A percentile compares a stretch with the other conserved stretches of the same genome.
Evolutionary conservation across 2,797 vertebrate genomes (phyloP).

Genomic region (Vultur gryphus): DNA sequence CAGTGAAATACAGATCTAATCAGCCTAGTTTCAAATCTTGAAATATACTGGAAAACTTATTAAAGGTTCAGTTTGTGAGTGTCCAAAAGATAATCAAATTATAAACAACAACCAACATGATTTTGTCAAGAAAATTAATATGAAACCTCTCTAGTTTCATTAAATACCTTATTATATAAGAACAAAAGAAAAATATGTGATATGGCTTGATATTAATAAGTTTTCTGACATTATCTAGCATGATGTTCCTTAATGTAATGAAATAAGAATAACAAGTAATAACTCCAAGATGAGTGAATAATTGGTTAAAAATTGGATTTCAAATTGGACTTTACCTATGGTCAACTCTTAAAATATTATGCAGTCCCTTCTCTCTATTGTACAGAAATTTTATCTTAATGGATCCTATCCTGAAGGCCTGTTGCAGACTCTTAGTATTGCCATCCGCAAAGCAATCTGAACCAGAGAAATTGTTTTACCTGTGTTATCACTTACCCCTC

Average conservation of each 20-base stretch:
- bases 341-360: neutral
- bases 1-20: neutral
- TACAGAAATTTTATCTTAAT: neutral
- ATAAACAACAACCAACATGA: neutral
- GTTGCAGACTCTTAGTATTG: neutral
- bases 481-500: neutral
- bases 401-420: neutral
- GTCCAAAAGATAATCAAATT: neutral
- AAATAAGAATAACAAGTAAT: neutral
- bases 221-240: neutral
- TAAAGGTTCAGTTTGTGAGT: neutral
- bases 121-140: conserved; percentile 7
- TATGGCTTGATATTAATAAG: neutral
- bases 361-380: neutral
- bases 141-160: neutral
- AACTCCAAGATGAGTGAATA: neutral
- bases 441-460: neutral
- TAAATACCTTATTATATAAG: neutral
- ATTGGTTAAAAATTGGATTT: neutral
- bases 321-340: neutral
- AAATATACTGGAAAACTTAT: neutral
- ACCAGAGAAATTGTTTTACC: neutral
- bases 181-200: neutral
- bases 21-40: neutral
- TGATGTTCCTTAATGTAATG: neutral